Evolutionary conservation across 2,888 invertebrate species (phyloP), one percentile per base, ranked within the genome.

Genomic region (Pantelozetes paolii): DNA sequence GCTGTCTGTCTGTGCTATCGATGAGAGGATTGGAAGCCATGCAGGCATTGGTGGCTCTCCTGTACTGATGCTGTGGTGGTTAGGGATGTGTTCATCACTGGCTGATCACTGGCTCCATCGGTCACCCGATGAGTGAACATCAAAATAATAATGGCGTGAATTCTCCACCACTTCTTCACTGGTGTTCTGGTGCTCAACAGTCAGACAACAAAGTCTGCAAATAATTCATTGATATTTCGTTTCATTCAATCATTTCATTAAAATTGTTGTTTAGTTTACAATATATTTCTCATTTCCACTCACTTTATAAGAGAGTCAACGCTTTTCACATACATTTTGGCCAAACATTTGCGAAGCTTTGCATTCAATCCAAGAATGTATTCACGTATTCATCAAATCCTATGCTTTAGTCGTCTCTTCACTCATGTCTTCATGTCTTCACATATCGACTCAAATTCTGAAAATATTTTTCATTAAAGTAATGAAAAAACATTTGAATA

Each of bases 31-130:
- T 36, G 62, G 62, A 11, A 67, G 67, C 67, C 20, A 20, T 26
- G n/a, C n/a, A n/a, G 23, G 54, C 26, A 48, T 5, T 48, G 48
- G 48, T 48, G 48, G 48, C 48, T 48, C 48, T 48, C 15, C 5
- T 3, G 20, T 48, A 15, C 8, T 15, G 18, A 3, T 23, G 54
- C 5, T 13, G 20, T 54, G 54, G 20, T 54, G 54, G 54, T 26
- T 54, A 20, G 2, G 18, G 45, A 45, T 45, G 45, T 18, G 11
- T 11, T 45, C 13, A 18, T 45, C 15, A 45, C 6, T 50, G 50
- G 5, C 18, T 57, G 57, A 57, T 57, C 57, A 26, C 57, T 62
- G 62, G 62, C 62, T 62, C 62, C 62, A 62, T 62, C 62, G 62
- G 62, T 62, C 62, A 62, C 62, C 62, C 2, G 2, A 5, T 15